Conservation (phyloP, 2,888 invertebrate species). For the Heliothis peltigera region DNA sequence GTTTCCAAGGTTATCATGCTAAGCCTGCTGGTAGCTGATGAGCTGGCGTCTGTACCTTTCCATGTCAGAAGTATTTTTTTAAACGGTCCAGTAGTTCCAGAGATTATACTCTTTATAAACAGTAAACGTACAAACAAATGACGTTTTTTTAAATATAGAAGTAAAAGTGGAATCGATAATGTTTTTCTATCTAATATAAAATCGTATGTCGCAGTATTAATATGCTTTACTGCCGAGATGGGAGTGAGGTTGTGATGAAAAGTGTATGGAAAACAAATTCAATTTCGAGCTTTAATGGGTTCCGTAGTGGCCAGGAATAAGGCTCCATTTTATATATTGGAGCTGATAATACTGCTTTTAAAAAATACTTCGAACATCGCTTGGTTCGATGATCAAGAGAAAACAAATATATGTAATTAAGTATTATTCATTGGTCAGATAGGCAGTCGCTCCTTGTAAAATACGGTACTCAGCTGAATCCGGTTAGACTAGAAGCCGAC, state of each 20-base stretch:
- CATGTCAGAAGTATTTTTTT: too few relatives aligned
- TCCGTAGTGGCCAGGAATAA: conserved; percentile 3
- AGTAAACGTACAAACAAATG: too few relatives aligned
- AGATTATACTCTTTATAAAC: too few relatives aligned
- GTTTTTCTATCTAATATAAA: conserved; percentile 48
- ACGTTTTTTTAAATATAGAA: not conserved
- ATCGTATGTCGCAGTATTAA: conserved; percentile 41
- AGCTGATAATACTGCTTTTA: conserved; percentile 7
- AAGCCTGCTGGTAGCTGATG: too few relatives aligned
- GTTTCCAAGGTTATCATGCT: too few relatives aligned
- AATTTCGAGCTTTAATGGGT: conserved; percentile 24
- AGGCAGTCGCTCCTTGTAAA: too few relatives aligned
- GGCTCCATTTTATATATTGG: conserved; percentile 4
- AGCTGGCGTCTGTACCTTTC: too few relatives aligned
- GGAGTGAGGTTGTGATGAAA: conserved; percentile 14
- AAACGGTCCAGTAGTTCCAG: too few relatives aligned
- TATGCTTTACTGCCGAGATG: conserved; percentile 5
- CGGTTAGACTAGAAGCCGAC: too few relatives aligned
- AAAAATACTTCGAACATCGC: not conserved
- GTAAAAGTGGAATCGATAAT: conserved; percentile 69
- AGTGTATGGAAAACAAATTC: conserved; percentile 36
- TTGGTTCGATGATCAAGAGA: not conserved
- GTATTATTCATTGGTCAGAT: too few relatives aligned
- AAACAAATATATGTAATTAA: too few relatives aligned
- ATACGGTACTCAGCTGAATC: too few relatives aligned